Conservation (phyloP, 2,797 vertebrate species). For the Gallinago nigripennis region DNA sequence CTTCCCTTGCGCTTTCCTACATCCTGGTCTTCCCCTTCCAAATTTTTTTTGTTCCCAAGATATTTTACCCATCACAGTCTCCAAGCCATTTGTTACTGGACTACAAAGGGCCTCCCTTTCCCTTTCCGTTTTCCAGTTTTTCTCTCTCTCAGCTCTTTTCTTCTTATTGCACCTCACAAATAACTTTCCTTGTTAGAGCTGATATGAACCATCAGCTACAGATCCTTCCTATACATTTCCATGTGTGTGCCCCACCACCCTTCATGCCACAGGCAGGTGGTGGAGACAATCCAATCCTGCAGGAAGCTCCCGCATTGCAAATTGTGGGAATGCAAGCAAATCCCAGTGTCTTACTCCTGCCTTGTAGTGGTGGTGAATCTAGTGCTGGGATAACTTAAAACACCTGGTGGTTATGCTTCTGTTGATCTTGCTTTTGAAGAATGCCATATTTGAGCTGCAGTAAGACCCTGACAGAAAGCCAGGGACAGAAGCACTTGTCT, state of each 20-base stretch:
- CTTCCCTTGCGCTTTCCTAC: background rate
- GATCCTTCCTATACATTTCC: background rate
- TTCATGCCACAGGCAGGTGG: background rate
- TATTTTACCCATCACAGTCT: background rate
- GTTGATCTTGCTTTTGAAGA: background rate
- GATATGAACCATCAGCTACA: background rate
- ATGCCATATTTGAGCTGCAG: background rate
- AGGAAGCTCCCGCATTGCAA: background rate
- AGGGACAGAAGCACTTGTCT: background rate
- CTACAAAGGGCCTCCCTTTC: background rate
- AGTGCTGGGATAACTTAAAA: background rate
- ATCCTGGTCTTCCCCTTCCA: background rate
- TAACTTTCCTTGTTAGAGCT: background rate
- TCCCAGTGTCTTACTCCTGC: background rate
- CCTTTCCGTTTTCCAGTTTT: background rate
- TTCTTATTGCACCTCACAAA: background rate
- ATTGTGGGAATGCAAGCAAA: background rate
- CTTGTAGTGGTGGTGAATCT: background rate
- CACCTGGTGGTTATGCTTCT: background rate
- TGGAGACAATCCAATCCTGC: background rate
- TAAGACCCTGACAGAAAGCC: background rate
- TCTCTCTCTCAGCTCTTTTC: background rate
- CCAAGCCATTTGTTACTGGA: background rate
- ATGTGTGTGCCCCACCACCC: rapidly evolving
- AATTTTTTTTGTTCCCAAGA: background rate